phyloP scores from a whole-genome alignment of 2,797 vertebrate genomes.

The Sebastes matsubarae region DNA sequence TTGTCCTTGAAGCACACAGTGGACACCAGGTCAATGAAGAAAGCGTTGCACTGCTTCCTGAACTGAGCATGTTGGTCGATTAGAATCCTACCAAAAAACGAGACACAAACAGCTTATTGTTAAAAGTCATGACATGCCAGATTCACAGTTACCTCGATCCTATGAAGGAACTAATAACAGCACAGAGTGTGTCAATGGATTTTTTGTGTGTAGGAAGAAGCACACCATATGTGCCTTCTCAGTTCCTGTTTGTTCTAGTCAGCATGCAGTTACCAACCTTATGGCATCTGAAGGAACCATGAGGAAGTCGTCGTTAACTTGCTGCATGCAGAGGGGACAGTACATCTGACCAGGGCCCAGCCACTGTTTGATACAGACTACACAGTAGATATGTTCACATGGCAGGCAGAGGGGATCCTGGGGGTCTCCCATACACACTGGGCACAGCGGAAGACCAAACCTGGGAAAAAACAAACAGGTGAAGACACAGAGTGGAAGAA shows the following conservation, averaged over 20 bases:
- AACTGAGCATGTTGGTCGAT: slow-evolving; percentile 82
- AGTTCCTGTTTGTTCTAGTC: neutral
- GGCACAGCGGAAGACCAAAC: slow-evolving; percentile 79
- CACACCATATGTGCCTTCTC: neutral
- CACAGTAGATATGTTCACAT: slow-evolving; percentile 89
- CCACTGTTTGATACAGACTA: slow-evolving; percentile 84
- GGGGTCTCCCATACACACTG: slow-evolving; percentile 86
- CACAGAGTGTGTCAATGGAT: neutral
- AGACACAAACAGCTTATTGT: neutral
- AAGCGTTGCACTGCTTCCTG: slow-evolving; percentile 89
- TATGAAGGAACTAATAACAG: neutral
- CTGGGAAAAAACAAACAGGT: slow-evolving; percentile 67
- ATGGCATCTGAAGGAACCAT: slow-evolving; percentile 77
- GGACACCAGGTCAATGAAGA: slow-evolving; percentile 93
- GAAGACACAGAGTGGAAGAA: neutral
- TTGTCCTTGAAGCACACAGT: slow-evolving; percentile 95
- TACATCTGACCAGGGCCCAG: slow-evolving; percentile 83
- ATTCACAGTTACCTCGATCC: neutral
- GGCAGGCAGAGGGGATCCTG: slow-evolving; percentile 86
- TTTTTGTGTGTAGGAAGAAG: neutral
- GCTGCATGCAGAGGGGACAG: slow-evolving; percentile 85
- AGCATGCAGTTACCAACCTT: slow-evolving; percentile 73
- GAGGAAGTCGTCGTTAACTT: slow-evolving; percentile 69
- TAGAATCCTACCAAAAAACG: slow-evolving; percentile 73
- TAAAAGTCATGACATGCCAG: neutral